Conservation (phyloP, 2,797 vertebrate species). For the Danio aesculapii region DNA sequence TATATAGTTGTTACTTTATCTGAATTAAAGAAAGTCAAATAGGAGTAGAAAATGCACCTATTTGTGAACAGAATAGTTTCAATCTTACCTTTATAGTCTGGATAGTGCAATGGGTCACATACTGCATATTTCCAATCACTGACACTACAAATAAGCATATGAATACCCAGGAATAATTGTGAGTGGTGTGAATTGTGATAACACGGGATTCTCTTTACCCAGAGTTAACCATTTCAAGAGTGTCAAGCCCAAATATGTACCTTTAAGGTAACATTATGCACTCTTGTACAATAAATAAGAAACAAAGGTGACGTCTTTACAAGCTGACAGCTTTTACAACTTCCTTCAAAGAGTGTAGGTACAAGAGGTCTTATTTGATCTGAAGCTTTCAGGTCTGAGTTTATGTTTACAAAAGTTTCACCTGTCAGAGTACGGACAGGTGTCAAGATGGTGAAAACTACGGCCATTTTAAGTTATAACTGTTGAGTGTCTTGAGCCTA, state of each 20-base stretch:
- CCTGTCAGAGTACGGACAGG: constrained; percentile 36
- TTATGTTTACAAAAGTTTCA: constrained; percentile 63
- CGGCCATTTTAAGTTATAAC: constrained; percentile 14
- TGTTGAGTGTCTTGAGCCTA: constrained; percentile 30
- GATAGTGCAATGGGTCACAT: too few species aligned
- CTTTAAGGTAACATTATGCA: too few species aligned
- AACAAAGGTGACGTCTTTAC: neutral
- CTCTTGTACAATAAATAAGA: neutral
- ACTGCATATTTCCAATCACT: too few species aligned
- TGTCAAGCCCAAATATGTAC: neutral
- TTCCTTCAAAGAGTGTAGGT: neutral
- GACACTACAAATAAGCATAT: too few species aligned
- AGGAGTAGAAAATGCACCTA: too few species aligned
- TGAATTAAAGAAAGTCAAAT: too few species aligned
- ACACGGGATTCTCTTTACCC: neutral
- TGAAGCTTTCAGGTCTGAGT: constrained; percentile 48
- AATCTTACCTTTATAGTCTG: too few species aligned
- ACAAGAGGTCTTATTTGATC: constrained; percentile 8
- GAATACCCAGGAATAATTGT: too few species aligned
- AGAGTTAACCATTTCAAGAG: neutral
- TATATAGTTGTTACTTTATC: too few species aligned
- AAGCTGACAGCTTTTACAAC: neutral
- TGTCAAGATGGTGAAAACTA: constrained; percentile 7
- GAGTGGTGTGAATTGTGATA: neutral
- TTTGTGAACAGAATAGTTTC: too few species aligned